Base-by-base conservation (phyloP, 2,888 invertebrate genomes). In the Liposcelis brunnea region DNA sequence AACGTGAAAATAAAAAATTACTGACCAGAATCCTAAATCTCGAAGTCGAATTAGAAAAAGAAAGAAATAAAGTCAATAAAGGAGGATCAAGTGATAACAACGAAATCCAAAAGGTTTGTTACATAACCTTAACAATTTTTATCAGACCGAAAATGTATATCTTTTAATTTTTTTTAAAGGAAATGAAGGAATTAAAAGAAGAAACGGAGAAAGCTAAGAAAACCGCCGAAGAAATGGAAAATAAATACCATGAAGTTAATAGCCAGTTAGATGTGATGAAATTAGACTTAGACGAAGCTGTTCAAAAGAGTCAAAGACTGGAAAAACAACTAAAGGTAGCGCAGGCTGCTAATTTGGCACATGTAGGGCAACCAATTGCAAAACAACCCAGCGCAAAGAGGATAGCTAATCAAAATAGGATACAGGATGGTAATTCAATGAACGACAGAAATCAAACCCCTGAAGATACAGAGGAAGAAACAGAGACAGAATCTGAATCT, bases 1-100 rank as follows among this genome's bases (percentile, higher is more conserved):
- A 81, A 54, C 63, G 85, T 56, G 89, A 90, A 63, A 89, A 86
- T 59, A 86, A 86, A 61, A 76, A 85, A 55, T 70, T 89, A 43
- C 67, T 77, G 59, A 76, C 81, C 43, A 77, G 77, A 61, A 77
- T 87, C 59, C 72, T 78, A 19, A 84, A 84, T 56, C 66, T 87
- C 52, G 85, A 87, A 64, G 80, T 80, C 10, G 85, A 87, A 59
- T 59, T 84, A 52, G 82, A 83, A 48, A 77, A 81, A 54, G 78
- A 80, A 58, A 70, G 73, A 48, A 69, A 40, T 31, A 40, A 21
- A 19, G 40, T 40, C 5, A 40, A 40, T 18, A 18, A n/a, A 19
- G 40, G 21, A 19, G 19, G 19, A 3, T 8, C 18, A 6, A n/a
- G 21, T 19, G 40, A 40, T 58, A 60, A 37, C 50, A 53, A 40